Conservation (phyloP, 1,140 invertebrate species). For the Apolygus lucorum region DNA sequence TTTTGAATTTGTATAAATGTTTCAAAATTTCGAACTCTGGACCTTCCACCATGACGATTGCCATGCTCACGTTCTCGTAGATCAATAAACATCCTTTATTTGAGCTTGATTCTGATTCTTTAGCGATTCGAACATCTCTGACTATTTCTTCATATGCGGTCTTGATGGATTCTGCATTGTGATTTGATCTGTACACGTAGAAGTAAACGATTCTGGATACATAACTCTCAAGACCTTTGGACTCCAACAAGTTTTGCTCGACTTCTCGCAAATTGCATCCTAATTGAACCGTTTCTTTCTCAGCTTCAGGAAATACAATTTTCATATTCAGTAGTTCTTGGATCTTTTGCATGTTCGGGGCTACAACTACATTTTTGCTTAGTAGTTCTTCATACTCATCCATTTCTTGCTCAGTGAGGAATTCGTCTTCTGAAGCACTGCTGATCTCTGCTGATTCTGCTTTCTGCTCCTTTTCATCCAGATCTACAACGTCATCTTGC, state of each 20-base stretch:
- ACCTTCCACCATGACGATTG: neutral
- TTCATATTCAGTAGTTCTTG: neutral
- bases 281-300: neutral
- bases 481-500: neutral
- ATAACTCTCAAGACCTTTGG: neutral
- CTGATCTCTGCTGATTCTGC: neutral
- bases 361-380: neutral
- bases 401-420: neutral
- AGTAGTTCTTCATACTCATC: neutral
- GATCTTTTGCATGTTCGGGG: neutral
- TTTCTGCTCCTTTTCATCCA: neutral
- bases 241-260: neutral
- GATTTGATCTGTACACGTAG: neutral
- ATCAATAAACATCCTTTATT: neutral
- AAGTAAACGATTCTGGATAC: neutral
- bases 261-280: neutral
- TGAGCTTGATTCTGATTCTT: neutral
- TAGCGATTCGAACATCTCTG: neutral
- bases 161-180: neutral
- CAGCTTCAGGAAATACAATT: neutral
- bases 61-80: neutral
- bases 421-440: neutral
- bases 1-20: neutral
- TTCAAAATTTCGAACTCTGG: neutral
- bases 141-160: neutral